Evolutionary conservation across 2,888 invertebrate species (phyloP), one percentile per base, ranked within the genome.

Genomic region (Drosophila meridiana): DNA sequence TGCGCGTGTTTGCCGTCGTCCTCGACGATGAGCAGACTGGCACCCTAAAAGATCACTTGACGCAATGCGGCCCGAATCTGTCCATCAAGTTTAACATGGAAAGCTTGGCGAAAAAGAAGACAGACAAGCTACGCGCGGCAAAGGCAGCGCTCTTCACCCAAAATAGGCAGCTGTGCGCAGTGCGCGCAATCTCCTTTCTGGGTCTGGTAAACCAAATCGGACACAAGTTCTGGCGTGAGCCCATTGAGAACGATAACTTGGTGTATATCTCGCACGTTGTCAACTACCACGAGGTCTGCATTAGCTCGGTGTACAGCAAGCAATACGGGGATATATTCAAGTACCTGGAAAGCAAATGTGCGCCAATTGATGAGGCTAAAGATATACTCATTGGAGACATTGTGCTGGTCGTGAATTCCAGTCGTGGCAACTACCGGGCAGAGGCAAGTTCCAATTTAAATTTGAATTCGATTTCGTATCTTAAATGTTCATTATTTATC

Each of bases 201-300:
- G 89, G 84, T 3, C 26, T n/a, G 0, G 43, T 70, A 1, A 26
- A 38, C 5, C 61, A 75, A 5, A 13, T 86, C 6, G 76, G 80
- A 0, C 57, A 47, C 20, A 72, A 78, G 47, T 75, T 55, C 43
- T 89, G 87, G 87, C 62, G 52, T 3, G 69, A 87, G 8, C 43
- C 71, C 2, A 60, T 89, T 9, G 32, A 45, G 2, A 45, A 65
- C 4, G 61, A 57, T 0, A 48, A 28, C 20, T 2, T n/a, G 5
- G 86, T 89, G 4, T 76, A 73, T 28, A 87, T 87, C 0, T 72
- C 80, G 1, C 66, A 73, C 50, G 55, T 89, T 0, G 2, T 52
- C 2, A 66, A 40, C 40, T 69, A 67, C 43, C 8, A 57, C 4
- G 71, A 78, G 26, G 13, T 89, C 9, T 78, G 58, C 20, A 59